These are phyloP conservation scores for Elanoides forficatus DNA, from an alignment of 2,113 vertebrate species.

Conservation along the genomic window DNA sequence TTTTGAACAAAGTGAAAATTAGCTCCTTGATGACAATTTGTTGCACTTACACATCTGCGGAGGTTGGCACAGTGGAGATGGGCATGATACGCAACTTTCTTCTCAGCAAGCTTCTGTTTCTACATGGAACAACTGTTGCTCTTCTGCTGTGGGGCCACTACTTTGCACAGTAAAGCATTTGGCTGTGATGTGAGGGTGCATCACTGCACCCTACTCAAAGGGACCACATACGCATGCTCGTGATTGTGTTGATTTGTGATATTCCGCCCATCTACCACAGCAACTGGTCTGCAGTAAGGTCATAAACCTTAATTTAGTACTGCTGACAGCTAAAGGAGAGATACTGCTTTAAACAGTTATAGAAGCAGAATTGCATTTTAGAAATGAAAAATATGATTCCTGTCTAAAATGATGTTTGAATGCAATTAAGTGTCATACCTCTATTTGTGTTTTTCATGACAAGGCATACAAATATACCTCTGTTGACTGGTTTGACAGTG, in stretches of 20 bases:
- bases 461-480: not conserved
- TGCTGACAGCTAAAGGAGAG: not conserved
- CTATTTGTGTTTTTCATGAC: not conserved
- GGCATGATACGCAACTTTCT: not conserved
- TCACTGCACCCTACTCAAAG: not conserved
- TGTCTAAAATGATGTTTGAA: not conserved
- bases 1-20: not conserved
- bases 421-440: not conserved
- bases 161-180: not conserved
- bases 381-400: not conserved
- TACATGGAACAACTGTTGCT: not conserved
- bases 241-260: not conserved
- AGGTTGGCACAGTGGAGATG: not conserved
- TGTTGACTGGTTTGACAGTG: not conserved
- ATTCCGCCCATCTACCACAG: not conserved
- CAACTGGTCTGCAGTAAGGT: not conserved
- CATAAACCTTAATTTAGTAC: not conserved
- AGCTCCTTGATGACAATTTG: not conserved
- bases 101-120: not conserved
- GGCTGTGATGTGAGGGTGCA: not conserved
- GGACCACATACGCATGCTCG: rapidly evolving
- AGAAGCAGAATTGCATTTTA: not conserved
- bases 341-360: not conserved
- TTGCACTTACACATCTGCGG: not conserved
- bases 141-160: not conserved